Percentiles rank a stretch among this genome's conserved stretches.
Conservation (phyloP, 2,797 vertebrate species). For the Pipistrellus pipistrellus region DNA sequence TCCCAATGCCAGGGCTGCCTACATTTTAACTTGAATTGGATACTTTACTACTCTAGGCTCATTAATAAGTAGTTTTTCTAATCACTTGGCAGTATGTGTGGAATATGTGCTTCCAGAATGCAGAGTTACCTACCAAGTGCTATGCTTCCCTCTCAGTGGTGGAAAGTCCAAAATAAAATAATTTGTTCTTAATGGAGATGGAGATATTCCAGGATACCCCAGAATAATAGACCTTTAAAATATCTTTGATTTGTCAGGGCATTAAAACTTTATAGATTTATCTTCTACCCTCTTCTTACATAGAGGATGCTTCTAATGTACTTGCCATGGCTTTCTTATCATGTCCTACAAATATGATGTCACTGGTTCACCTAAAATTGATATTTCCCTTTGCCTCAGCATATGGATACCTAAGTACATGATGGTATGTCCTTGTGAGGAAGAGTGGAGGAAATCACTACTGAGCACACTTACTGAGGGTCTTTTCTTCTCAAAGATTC, state of each 20-base stretch:
- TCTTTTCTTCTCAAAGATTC: background rate
- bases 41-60: background rate
- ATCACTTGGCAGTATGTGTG: background rate
- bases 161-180: conserved; percentile 13
- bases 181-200: background rate
- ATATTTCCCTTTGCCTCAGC: background rate
- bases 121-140: background rate
- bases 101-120: background rate
- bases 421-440: background rate
- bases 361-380: conserved; percentile 20
- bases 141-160: background rate
- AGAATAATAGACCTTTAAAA: background rate
- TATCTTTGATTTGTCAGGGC: background rate
- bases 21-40: background rate
- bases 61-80: background rate
- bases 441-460: conserved; percentile 1
- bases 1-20: background rate
- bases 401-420: background rate
- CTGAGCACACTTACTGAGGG: background rate
- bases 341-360: background rate
- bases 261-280: background rate
- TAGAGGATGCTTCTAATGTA: background rate
- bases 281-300: conserved; percentile 9
- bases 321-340: background rate
- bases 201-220: background rate